Evolutionary conservation across 2,797 vertebrate species (phyloP), one percentile per base, ranked within the genome.

Genomic region (Galago senegalensis): DNA sequence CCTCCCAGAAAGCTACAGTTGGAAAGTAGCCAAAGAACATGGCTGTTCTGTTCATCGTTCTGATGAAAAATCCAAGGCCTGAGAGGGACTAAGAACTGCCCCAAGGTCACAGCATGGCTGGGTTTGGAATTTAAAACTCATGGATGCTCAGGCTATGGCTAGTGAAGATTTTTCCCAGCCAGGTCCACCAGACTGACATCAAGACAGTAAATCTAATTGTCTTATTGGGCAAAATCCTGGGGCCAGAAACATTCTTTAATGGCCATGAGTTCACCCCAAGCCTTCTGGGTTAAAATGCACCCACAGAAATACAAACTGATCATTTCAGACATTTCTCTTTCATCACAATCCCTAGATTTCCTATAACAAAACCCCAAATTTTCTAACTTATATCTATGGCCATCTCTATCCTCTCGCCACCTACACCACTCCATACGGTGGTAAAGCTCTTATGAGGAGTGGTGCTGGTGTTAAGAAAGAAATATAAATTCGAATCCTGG

Each of bases 21-120:
- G 97, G 94, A 96, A 93, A 90, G 65, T 0, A 81, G 85, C 95
- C 95, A 96, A 94, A 92, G 49, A 4, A 16, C 37, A 81, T 4
- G n/a, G 20, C 1, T 67, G 6, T 67, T 43, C 3, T n/a, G 60
- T 63, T 93, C 77, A 92, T 82, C 1, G 17, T 61, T 82, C 4
- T 3, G 27, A 70, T 79, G 37, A 61, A 89, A 94, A 93, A 40
- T 40, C 25, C 9, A 70, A 79, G 20, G 65, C 20, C 67, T 67
- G 14, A 67, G 31, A 65, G 56, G 49, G 14, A n/a, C 75, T 65
- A 58, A 72, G 58, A 72, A 20, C 21, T 27, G 29, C 56, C 49
- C 49, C 23, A 73, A 65, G 61, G 73, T 88, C 58, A 85, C 5
- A 29, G 29, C 31, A 79, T 37, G 88, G 17, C 80, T 83, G 63